Evolutionary conservation across 1,140 invertebrate species (phyloP).

Genomic region (Drosophila novamexicana): DNA sequence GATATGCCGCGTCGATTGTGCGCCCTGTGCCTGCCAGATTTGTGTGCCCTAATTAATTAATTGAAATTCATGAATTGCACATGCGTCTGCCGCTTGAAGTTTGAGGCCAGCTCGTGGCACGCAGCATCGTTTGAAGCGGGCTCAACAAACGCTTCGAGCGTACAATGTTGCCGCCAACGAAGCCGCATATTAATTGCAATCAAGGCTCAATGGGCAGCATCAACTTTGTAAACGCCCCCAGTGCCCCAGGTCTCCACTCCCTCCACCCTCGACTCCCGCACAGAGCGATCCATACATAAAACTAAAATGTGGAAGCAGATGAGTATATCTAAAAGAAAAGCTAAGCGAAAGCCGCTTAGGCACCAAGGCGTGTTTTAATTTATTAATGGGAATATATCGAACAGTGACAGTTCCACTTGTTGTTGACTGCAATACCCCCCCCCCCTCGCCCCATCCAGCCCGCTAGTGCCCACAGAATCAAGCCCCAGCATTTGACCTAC

Average conservation of each 20-base stretch:
- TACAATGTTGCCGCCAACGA: slow-evolving; percentile 32
- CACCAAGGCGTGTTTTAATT: slow-evolving; percentile 74
- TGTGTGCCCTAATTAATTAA: slow-evolving; percentile 80
- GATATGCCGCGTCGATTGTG: slow-evolving; percentile 67
- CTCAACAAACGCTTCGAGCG: not conserved
- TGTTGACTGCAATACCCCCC: slow-evolving; percentile 8
- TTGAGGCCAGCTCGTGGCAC: slow-evolving; percentile 31
- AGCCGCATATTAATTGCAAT: slow-evolving; percentile 77
- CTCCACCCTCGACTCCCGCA: not conserved
- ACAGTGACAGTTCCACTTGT: slow-evolving; percentile 14
- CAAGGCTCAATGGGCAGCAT: slow-evolving; percentile 67
- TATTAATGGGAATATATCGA: slow-evolving; percentile 79
- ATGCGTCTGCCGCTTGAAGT: slow-evolving; percentile 71
- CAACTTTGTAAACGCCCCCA: not conserved
- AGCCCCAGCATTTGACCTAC: slow-evolving; percentile 58
- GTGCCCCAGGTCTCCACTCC: too few species aligned
- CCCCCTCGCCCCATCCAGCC: not conserved
- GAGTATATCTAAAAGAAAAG: slow-evolving; percentile 45
- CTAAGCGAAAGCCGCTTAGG: slow-evolving; percentile 68
- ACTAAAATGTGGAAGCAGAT: slow-evolving; percentile 37
- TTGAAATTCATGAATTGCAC: slow-evolving; percentile 82
- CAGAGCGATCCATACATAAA: slow-evolving; percentile 45
- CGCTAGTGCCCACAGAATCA: not conserved
- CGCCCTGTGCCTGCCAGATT: slow-evolving; percentile 50
- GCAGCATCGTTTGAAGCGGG: not conserved